Conservation (phyloP, 1,140 invertebrate genomes). For the Patella vulgata region DNA sequence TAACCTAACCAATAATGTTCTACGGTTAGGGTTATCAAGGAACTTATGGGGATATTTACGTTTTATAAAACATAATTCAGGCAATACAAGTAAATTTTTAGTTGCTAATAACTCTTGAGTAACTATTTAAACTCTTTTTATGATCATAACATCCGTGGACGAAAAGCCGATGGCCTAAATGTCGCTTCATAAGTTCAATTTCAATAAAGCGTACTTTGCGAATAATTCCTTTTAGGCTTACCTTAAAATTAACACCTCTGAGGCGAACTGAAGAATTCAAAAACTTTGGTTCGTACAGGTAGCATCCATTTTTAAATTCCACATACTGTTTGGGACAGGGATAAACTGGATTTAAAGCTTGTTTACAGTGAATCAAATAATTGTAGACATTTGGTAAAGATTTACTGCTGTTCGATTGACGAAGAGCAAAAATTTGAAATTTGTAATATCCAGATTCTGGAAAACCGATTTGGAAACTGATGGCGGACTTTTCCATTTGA, state of each 20-base stretch:
- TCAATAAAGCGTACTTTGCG: too few species aligned
- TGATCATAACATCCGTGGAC: too few species aligned
- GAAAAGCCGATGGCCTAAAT: too few species aligned
- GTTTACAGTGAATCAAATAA: slow-evolving; percentile 46
- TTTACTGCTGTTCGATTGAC: slow-evolving; percentile 43
- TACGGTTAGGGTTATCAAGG: too few species aligned
- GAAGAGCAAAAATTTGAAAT: slow-evolving; percentile 55
- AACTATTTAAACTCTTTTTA: too few species aligned
- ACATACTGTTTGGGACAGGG: slow-evolving; percentile 56
- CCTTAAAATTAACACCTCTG: slow-evolving; percentile 28
- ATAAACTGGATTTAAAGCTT: slow-evolving; percentile 18
- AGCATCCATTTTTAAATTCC: slow-evolving; percentile 60
- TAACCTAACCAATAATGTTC: too few species aligned
- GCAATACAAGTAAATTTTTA: too few species aligned
- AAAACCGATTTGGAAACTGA: slow-evolving; percentile 37
- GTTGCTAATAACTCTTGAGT: too few species aligned
- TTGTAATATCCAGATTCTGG: slow-evolving; percentile 52
- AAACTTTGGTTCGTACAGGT: slow-evolving; percentile 43
- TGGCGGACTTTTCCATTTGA: slow-evolving; percentile 26
- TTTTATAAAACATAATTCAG: too few species aligned
- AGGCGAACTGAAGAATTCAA: slow-evolving; percentile 20
- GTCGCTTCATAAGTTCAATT: too few species aligned
- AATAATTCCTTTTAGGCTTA: too few species aligned
- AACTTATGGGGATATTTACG: too few species aligned
- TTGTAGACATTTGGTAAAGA: slow-evolving; percentile 55